Base-by-base conservation (phyloP, 2,888 invertebrate species). In the Pyrocoelia pectoralis region DNA sequence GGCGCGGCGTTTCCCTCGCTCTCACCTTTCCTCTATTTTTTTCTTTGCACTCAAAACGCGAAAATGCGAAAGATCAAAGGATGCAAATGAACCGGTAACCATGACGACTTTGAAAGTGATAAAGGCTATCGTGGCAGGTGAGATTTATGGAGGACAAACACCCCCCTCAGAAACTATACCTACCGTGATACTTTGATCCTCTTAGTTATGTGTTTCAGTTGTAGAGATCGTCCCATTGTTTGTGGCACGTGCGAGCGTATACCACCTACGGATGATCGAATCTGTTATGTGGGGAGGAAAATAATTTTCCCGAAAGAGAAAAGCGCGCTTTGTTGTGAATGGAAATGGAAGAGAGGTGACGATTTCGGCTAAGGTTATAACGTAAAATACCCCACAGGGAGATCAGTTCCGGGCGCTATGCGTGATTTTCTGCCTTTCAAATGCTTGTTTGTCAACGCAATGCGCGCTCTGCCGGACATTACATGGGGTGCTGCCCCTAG, bases 381-480 rank as follows among this genome's bases (percentile, higher is more conserved):
- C 12, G 2, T 15, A 15, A 43, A 43, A 15, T n/a, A 15, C 61
- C 69, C 69, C 68, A 62, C 29, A 28, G 65, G 57, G 61, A 63
- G 56, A 61, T 67, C 65, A 58, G 67, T 69, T 65, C 63, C 62
- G 65, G 66, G 60, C 71, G 72, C 68, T 65, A 62, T 66, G 74
- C 72, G 70, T 72, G 75, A 77, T 77, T 77, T 77, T 76, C 75
- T 74, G 76, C 76, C 73, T 75, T 70, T 76, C 76, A 73, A 74
- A 76, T 75, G 74, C 76, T 76, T 77, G 77, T 77, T 77, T 77
- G 77, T 77, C 76, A 77, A 76, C 76, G 74, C 72, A 68, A 69
- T 68, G 68, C 71, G 66, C 70, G 67, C 66, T 68, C 70, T 70
- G 72, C 70, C 68, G 74, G 72, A 73, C 74, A 69, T 70, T 69